phyloP scores from a whole-genome alignment of 2,113 vertebrate species.

The Sapajus apella region DNA sequence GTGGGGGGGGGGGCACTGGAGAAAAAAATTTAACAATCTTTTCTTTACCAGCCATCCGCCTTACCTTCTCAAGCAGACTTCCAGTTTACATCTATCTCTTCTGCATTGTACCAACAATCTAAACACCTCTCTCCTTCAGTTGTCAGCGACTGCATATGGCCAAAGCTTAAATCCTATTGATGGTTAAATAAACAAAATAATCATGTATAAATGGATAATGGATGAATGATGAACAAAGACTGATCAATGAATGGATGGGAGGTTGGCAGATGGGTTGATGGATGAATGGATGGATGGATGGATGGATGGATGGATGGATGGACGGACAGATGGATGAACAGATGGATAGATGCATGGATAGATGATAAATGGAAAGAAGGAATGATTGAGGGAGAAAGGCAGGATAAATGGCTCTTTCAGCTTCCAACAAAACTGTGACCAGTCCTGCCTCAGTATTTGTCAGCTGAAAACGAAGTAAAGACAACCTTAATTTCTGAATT shows the following conservation, averaged over 20 bases:
- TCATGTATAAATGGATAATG: neutral
- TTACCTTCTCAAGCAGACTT: neutral
- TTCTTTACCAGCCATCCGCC: too few relatives aligned
- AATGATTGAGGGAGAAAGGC: rapidly evolving
- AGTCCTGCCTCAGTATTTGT: neutral
- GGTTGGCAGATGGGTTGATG: too few relatives aligned
- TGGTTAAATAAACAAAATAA: neutral
- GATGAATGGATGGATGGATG: too few relatives aligned
- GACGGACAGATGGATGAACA: neutral
- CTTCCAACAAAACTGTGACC: neutral
- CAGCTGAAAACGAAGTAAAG: neutral
- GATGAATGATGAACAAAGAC: too few relatives aligned
- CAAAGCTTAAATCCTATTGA: neutral
- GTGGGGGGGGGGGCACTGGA: rapidly evolving
- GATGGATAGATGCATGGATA: too few relatives aligned
- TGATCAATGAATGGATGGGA: rapidly evolving
- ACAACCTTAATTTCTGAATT: neutral
- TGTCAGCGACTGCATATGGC: too few relatives aligned
- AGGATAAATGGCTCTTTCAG: neutral
- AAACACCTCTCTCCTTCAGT: neutral
- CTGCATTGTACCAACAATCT: rapidly evolving
- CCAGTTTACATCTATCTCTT: neutral
- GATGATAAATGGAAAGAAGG: neutral
- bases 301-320: neutral
- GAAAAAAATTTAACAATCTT: too few relatives aligned